A percentile compares a stretch with the other conserved stretches of the same genome.
phyloP scores from a whole-genome alignment of 1,140 invertebrate genomes.

The Homarus americanus region DNA sequence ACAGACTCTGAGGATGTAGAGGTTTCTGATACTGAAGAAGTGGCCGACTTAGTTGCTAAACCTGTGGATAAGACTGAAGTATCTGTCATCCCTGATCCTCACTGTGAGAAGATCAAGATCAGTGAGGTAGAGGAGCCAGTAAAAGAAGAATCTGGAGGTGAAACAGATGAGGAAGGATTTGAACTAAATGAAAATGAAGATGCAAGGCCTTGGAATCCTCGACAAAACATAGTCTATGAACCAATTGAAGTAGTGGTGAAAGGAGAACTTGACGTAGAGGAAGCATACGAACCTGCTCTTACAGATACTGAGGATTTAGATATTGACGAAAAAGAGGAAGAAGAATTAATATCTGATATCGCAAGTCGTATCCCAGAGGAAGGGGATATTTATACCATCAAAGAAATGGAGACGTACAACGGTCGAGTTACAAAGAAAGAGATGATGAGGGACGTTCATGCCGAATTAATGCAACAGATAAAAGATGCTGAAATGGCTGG shows the following conservation, averaged over 20 bases:
- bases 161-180: conserved; percentile 70
- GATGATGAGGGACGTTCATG: conserved; percentile 32
- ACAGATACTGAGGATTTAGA: conserved; percentile 67
- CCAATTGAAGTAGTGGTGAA: conserved; percentile 20
- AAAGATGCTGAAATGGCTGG: conserved; percentile 52
- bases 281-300: conserved; percentile 46
- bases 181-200: conserved; percentile 63
- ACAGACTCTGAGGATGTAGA: conserved; percentile 68
- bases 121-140: conserved; percentile 47
- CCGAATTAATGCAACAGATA: conserved; percentile 33
- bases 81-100: conserved; percentile 32
- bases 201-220: conserved; percentile 33
- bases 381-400: conserved; percentile 53
- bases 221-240: conserved; percentile 38
- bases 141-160: conserved; percentile 39
- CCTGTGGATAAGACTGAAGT: conserved; percentile 49
- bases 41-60: conserved; percentile 33
- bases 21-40: conserved; percentile 60
- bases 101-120: conserved; percentile 61
- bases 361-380: conserved; percentile 44
- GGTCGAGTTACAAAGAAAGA: conserved; percentile 50
- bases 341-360: conserved; percentile 45
- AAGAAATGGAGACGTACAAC: conserved; percentile 56
- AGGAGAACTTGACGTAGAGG: conserved; percentile 44
- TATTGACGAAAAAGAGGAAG: conserved; percentile 51